phyloP scores from a whole-genome alignment of 2,797 vertebrate genomes.

The Ambastaia sidthimunki region DNA sequence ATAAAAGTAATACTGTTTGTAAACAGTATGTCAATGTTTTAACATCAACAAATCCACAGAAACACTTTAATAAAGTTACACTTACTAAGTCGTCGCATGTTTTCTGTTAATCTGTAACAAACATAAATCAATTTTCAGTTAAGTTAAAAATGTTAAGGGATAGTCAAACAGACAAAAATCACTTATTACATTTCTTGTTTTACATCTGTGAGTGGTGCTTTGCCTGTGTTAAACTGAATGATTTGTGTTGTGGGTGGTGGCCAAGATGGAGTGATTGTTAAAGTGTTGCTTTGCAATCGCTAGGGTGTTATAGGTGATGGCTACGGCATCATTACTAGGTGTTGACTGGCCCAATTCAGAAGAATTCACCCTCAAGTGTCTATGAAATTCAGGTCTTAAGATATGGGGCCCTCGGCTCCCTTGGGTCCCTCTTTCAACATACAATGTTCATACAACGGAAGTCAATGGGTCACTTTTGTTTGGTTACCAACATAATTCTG shows the following conservation, averaged over 20 bases:
- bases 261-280: background rate
- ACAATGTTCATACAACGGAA: too few species aligned
- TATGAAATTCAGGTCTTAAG: background rate
- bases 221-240: background rate
- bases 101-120: constrained; percentile 90
- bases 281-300: background rate
- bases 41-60: background rate
- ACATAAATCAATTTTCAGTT: constrained; percentile 35
- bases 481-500: too few species aligned
- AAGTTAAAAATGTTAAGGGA: background rate
- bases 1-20: background rate
- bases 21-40: background rate
- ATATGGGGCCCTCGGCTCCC: too few species aligned
- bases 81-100: constrained; percentile 97
- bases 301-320: too few species aligned
- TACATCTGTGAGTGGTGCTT: background rate
- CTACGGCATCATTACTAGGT: background rate
- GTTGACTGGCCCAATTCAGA: background rate
- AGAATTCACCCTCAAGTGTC: background rate
- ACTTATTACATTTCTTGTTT: background rate
- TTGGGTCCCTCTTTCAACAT: too few species aligned
- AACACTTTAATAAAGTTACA: constrained; percentile 52
- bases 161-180: background rate
- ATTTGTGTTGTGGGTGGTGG: background rate
- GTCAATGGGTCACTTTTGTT: too few species aligned